phyloP scores from a whole-genome alignment of 2,797 vertebrate species.

The Neomorphus geoffroyi region DNA sequence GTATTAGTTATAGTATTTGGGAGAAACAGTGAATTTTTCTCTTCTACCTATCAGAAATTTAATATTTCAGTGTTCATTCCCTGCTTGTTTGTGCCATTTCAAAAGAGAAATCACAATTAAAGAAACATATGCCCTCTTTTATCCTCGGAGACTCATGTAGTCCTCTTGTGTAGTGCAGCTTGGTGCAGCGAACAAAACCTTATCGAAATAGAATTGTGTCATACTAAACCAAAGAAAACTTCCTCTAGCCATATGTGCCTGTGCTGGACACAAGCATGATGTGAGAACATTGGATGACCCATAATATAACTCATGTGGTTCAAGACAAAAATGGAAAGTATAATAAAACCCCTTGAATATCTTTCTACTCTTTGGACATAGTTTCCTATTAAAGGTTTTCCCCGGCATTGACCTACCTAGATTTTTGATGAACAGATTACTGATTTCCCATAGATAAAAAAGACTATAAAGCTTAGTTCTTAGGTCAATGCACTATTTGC shows the following conservation, averaged over 20 bases:
- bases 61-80: not conserved
- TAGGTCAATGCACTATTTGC: not conserved
- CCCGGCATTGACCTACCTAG: not conserved
- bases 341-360: not conserved
- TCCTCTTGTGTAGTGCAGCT: not conserved
- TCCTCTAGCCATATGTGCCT: not conserved
- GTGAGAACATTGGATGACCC: not conserved
- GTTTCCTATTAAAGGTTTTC: not conserved
- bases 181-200: not conserved
- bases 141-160: not conserved
- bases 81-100: not conserved
- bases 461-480: not conserved
- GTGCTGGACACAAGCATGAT: fast-evolving
- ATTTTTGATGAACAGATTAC: not conserved
- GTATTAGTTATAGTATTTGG: not conserved
- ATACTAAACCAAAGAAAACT: not conserved
- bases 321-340: not conserved
- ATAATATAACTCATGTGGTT: not conserved
- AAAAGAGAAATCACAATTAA: slow-evolving; percentile 16
- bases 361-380: not conserved
- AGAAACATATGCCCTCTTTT: not conserved
- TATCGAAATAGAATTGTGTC: not conserved
- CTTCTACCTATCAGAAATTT: not conserved
- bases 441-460: not conserved
- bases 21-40: not conserved